Percentiles rank a stretch among this genome's conserved stretches.
These are phyloP conservation scores for Agrotis ipsilon DNA, from an alignment of 2,888 invertebrate species.

Conservation along the genomic window DNA sequence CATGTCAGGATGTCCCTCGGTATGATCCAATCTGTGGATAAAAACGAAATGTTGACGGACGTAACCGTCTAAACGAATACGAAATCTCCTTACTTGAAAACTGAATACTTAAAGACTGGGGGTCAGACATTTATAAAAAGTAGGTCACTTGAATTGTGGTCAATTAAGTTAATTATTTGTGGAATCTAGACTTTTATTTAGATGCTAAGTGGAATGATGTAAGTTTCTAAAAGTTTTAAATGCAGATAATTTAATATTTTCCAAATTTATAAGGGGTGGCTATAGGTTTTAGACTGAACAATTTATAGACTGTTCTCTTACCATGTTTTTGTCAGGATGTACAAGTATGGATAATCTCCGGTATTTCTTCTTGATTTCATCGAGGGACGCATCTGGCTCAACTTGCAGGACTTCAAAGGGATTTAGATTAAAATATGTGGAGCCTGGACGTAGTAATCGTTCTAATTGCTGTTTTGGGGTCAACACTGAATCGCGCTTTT, in stretches of 20 bases:
- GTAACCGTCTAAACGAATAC: conserved; percentile 87
- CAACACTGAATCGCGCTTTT: conserved; percentile 98
- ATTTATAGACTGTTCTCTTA: conserved; percentile 68
- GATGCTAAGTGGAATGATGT: conserved; percentile 3
- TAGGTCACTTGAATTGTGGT: conserved; percentile 17
- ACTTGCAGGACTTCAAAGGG: conserved; percentile 98
- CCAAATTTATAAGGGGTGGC: conserved; percentile 12
- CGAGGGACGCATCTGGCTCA: conserved; percentile 96
- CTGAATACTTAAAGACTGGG: conserved; percentile 34
- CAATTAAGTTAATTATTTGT: conserved; percentile 14
- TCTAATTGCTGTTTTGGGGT: conserved; percentile 99
- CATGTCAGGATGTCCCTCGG: conserved; percentile 77
- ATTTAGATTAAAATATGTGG: conserved; percentile 99
- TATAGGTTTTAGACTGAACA: conserved; percentile 37
- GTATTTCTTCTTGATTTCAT: conserved; percentile 99
- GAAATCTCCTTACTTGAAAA: conserved; percentile 59
- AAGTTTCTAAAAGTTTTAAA: conserved; percentile 25
- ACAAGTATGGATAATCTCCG: conserved; percentile 98
- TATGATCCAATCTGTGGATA: conserved; percentile 88
- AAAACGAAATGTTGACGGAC: conserved; percentile 90
- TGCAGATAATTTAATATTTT: neutral
- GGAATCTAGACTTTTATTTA: conserved; percentile 15
- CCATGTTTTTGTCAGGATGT: conserved; percentile 99
- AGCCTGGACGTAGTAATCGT: conserved; percentile 98
- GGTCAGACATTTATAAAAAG: conserved; percentile 24